These are phyloP conservation scores for Pharmacophagus antenor DNA, from an alignment of 2,888 invertebrate genomes.

Conservation along the genomic window DNA sequence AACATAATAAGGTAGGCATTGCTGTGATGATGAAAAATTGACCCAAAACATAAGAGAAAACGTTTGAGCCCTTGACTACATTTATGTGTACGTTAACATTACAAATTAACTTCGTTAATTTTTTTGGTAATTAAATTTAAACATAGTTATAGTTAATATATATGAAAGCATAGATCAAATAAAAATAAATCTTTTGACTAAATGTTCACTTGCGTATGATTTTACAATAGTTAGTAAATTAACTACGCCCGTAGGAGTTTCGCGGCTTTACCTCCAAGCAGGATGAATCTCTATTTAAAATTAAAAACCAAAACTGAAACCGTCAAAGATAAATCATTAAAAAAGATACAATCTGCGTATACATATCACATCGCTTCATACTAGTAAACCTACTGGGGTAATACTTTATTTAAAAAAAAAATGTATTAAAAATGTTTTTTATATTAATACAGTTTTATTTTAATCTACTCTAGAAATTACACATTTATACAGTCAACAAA, in stretches of 20 bases:
- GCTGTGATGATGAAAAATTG: constrained; percentile 36
- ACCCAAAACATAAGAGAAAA: constrained; percentile 37
- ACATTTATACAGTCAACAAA: too few species aligned
- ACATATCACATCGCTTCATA: too few species aligned
- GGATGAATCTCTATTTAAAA: background rate
- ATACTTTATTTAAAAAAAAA: too few species aligned
- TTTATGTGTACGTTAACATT: background rate
- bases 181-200: background rate
- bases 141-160: too few species aligned
- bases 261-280: background rate
- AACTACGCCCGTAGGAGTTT: background rate
- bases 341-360: too few species aligned
- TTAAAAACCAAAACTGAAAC: background rate
- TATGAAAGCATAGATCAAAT: background rate
- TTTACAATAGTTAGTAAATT: too few species aligned
- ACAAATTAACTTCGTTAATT: background rate
- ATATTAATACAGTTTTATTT: background rate
- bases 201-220: too few species aligned
- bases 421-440: too few species aligned
- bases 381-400: too few species aligned
- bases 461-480: too few species aligned
- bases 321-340: background rate
- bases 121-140: too few species aligned
- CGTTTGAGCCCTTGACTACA: background rate
- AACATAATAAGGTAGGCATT: constrained; percentile 46